Evolutionary conservation across 2,888 invertebrate species (phyloP), one percentile per base, ranked within the genome.

Genomic region (Xylota segnis): DNA sequence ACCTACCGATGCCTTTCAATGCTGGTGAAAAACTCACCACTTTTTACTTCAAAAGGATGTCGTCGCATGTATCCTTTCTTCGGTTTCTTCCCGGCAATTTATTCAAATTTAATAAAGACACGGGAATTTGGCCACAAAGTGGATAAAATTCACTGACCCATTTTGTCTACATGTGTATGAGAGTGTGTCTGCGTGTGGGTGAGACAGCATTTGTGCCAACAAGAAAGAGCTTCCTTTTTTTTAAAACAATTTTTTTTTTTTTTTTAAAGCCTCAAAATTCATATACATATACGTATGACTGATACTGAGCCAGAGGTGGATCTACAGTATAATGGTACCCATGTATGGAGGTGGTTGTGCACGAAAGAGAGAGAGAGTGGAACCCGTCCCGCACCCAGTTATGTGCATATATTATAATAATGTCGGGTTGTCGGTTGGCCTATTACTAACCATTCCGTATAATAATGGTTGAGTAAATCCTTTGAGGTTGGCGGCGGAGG

Each of bases 51-150:
- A 72, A 68, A 78, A 50, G 68, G 63, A 58, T 65, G 74, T 74
- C 63, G 47, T 70, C 74, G 56, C 84, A 76, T 76, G 50, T 87
- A 79, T 79, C 71, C 66, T 68, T 77, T 86, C 76, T 72, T 76
- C 52, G 76, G 76, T 82, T 77, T 63, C 76, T 84, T 86, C 86
- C 66, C 78, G 76, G 82, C 87, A 88, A 88, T 88, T 88, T 88
- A 88, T 88, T 88, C 84, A 88, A 88, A 88, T 88, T 88, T 88
- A 88, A 88, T 88, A 88, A 88, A 88, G 88, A 84, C 83, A 87
- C 87, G 84, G 81, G 87, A 88, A 88, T 84, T 88, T 70, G 84
- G 78, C 87, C 87, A 87, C 87, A 88, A 87, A 82, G 88, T 88
- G 84, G 87, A 87, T 88, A 83, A 88, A 88, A 87, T 83, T 88